Evolutionary conservation across 1,140 invertebrate species (phyloP).

Genomic region (Drosophila sechellia): DNA sequence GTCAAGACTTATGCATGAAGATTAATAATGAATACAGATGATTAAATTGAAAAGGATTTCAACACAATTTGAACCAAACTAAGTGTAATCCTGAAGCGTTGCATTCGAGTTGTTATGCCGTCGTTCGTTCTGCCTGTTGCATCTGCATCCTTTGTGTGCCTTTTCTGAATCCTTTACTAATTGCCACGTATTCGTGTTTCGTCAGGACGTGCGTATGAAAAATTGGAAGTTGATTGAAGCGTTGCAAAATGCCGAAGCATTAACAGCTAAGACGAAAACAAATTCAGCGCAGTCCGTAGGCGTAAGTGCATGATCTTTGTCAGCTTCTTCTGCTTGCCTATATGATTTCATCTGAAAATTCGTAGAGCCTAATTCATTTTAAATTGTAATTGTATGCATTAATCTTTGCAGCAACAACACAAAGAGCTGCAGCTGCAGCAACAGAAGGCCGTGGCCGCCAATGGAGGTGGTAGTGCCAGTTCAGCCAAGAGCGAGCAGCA

Average conservation of each 20-base stretch:
- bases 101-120: neutral
- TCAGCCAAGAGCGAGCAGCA: conserved; percentile 69
- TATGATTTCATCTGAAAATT: neutral
- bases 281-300: conserved; percentile 81
- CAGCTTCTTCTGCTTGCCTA: conserved; percentile 5
- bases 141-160: neutral
- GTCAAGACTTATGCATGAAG: too few relatives aligned
- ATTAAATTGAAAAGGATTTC: too few relatives aligned
- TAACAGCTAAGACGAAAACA: conserved; percentile 83
- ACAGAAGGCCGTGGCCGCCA: conserved; percentile 30
- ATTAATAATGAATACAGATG: too few relatives aligned
- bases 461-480: conserved; percentile 19
- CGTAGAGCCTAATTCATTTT: neutral
- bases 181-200: conserved; percentile 69
- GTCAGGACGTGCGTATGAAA: conserved; percentile 92
- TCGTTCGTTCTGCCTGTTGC: neutral
- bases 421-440: conserved; percentile 57
- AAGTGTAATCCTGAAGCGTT: neutral
- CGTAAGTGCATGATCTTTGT: conserved; percentile 85
- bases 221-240: conserved; percentile 95
- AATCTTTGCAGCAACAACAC: conserved; percentile 65
- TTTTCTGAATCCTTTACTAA: conserved; percentile 46
- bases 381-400: neutral
- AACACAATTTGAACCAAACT: neutral
- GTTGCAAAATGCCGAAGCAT: conserved; percentile 89